A percentile compares a stretch with the other conserved stretches of the same genome.
Evolutionary conservation across 2,797 vertebrate species (phyloP).

Genomic region (Oophaga sylvatica): DNA sequence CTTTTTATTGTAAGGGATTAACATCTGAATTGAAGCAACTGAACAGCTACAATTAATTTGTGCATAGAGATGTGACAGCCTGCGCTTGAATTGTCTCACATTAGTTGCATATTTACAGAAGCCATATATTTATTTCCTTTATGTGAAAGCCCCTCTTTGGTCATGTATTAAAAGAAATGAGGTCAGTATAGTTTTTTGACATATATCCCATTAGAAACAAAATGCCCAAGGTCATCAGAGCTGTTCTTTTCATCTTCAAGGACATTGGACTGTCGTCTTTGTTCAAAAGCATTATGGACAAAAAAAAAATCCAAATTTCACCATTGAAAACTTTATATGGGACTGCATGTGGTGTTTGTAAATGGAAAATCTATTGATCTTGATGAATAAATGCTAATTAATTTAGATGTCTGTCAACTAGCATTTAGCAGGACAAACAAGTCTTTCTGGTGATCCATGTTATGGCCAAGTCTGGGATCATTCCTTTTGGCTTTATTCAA

Average conservation of each 20-base stretch:
- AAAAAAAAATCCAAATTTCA: not conserved
- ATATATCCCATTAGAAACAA: slow-evolving; percentile 64
- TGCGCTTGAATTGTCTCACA: not conserved
- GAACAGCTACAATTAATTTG: slow-evolving; percentile 39
- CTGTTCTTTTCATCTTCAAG: slow-evolving; percentile 60
- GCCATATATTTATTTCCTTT: slow-evolving; percentile 41
- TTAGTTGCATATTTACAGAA: slow-evolving; percentile 49
- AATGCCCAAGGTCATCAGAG: slow-evolving; percentile 64
- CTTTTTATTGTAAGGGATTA: slow-evolving; percentile 51
- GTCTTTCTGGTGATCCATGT: slow-evolving; percentile 8
- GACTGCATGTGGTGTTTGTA: not conserved
- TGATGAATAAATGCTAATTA: slow-evolving; percentile 20
- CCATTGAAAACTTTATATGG: slow-evolving; percentile 5
- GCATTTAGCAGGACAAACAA: slow-evolving; percentile 25
- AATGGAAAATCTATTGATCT: slow-evolving; percentile 1
- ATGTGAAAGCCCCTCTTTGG: slow-evolving; percentile 58
- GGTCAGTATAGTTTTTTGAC: slow-evolving; percentile 70
- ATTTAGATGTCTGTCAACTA: slow-evolving; percentile 28
- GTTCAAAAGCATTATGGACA: not conserved
- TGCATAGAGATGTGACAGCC: not conserved
- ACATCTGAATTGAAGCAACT: slow-evolving; percentile 34
- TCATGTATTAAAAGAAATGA: slow-evolving; percentile 69
- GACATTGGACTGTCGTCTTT: slow-evolving; percentile 36
- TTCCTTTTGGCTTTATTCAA: not conserved
- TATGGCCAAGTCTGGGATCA: slow-evolving; percentile 9